These are phyloP conservation scores for Naja naja DNA, from an alignment of 2,113 vertebrate genomes.

Conservation along the genomic window DNA sequence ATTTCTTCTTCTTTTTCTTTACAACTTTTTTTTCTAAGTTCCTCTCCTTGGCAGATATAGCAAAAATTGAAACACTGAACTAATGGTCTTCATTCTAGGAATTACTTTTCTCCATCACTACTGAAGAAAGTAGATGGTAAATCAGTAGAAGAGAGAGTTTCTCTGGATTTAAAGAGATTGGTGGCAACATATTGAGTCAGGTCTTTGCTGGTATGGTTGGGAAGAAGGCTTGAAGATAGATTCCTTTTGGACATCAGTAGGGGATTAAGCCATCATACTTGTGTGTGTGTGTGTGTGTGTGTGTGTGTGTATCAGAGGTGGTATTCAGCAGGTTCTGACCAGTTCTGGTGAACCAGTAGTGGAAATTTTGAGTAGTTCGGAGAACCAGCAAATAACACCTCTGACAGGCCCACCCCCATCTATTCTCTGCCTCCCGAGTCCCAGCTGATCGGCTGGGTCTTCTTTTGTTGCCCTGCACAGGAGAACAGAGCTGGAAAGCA, in stretches of 20 bases:
- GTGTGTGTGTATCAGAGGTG: too few species aligned
- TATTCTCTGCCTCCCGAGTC: too few species aligned
- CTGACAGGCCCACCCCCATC: too few species aligned
- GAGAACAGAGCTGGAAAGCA: too few species aligned
- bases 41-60: not conserved
- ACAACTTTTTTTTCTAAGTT: not conserved
- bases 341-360: too few species aligned
- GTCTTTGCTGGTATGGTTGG: not conserved
- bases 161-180: not conserved
- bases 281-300: not conserved
- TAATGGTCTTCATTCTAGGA: not conserved
- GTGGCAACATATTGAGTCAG: not conserved
- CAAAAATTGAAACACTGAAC: not conserved
- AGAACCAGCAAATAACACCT: too few species aligned
- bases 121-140: not conserved
- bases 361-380: too few species aligned
- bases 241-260: not conserved
- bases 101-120: not conserved
- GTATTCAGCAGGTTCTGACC: too few species aligned
- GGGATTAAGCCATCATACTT: not conserved
- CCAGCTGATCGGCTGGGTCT: too few species aligned
- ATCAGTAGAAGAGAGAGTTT: not conserved
- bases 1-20: not conserved
- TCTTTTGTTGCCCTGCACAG: too few species aligned
- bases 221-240: not conserved